Evolutionary conservation across 2,113 vertebrate species (phyloP), one percentile per base, ranked within the genome.

Genomic region (Eira barbara): DNA sequence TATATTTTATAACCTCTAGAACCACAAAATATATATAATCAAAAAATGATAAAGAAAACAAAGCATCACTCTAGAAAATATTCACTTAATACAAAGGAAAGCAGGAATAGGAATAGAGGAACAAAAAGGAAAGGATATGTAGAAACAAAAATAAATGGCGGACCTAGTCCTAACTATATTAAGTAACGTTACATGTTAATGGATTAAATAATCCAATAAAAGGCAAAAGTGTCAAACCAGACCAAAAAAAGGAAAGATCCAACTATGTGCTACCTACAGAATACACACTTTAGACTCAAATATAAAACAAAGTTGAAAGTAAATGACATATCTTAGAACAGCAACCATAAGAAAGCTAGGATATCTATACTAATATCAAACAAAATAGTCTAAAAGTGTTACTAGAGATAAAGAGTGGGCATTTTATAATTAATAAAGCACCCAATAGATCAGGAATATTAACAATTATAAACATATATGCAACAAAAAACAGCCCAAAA

Each of bases 401-500:
- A 89, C 21, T 36, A 61, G 34, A 74, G 4, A 83, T 34, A 52
- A 63, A 74, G 21, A 57, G 15, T 4, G 20, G 25, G 15, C 31
- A 65, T 59, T 49, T 87, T 89, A 79, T 88, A 92, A 73, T 55
- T 84, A 42, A 90, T 80, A 93, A 85, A 93, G 25, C 25, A 36
- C 2, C 36, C 11, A 91, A 27, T 36, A 63, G 21, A 84, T 79
- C 12, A 92, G 39, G 42, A 84, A 45, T 25, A 67, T 83, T 29
- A 85, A 87, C 29, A 90, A 42, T 86, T 71, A 49, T 52, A 88
- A 96, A 74, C 12, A 31, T 34, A 78, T 25, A 34, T 45, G 4
- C 12, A 91, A 67, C 42, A 59, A 90, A 91, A 25, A 86, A 97
- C 31, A 94, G 21, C 31, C 42, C 52, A 86, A 92, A 93, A 91